Evolutionary conservation across 1,140 invertebrate species (phyloP).

Genomic region (Drosophila santomea): DNA sequence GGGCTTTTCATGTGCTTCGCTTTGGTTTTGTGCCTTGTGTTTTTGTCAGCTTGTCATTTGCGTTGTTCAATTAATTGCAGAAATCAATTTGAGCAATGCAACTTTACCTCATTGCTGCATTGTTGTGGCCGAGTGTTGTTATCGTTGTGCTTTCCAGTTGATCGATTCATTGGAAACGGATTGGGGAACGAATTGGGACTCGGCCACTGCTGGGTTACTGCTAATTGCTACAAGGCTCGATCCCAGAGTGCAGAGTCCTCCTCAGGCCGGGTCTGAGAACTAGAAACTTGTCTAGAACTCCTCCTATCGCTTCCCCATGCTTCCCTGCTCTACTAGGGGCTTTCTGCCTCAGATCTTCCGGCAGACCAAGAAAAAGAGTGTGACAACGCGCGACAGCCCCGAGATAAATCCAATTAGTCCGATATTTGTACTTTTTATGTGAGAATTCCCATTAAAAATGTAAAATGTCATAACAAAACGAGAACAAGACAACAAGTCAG

Average conservation of each 20-base stretch:
- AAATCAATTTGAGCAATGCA: conserved; percentile 84
- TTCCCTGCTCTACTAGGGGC: conserved; percentile 3
- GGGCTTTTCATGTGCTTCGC: conserved; percentile 16
- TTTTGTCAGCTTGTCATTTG: conserved; percentile 77
- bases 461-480: conserved; percentile 82
- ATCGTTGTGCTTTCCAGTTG: conserved; percentile 29
- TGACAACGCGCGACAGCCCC: conserved; percentile 81
- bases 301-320: background rate
- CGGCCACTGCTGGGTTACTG: conserved; percentile 56
- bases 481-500: conserved; percentile 79
- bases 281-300: conserved; percentile 47
- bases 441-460: conserved; percentile 84
- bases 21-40: conserved; percentile 22
- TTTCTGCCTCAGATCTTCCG: conserved; percentile 70
- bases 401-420: conserved; percentile 85
- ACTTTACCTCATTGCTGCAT: conserved; percentile 76
- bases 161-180: conserved; percentile 80
- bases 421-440: conserved; percentile 85
- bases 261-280: conserved; percentile 18
- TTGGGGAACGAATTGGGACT: conserved; percentile 72
- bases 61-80: conserved; percentile 84
- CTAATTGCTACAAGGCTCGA: conserved; percentile 71
- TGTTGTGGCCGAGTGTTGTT: conserved; percentile 33
- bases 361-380: conserved; percentile 73
- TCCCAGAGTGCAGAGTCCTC: conserved; percentile 16